Evolutionary conservation across 1,140 invertebrate genomes (phyloP), one percentile per base, ranked within the genome.

Genomic region (Diabrotica undecimpunctata): DNA sequence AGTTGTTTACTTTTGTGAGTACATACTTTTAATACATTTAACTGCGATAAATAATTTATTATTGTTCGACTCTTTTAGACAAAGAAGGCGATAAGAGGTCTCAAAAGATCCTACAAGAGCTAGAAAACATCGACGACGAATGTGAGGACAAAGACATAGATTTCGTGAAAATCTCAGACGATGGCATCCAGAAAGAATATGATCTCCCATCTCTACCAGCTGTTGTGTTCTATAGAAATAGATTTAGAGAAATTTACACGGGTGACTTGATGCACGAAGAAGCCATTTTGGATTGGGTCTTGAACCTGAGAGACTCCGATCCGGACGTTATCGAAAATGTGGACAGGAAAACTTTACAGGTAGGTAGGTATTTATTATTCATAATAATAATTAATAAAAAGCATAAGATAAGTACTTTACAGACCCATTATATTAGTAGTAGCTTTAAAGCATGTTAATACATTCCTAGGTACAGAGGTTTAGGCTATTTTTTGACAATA

Each of bases 61-160:
- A 4, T 39, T 58, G 36, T 12, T 37, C 5, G 9, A 11, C 35
- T 13, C 54, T 79, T 79, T 9, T 74, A 94, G 92, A 94, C 77
- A 89, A 92, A 75, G 93, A 95, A 81, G 90, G 90, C 7, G 93
- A 95, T 74, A 94, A 95, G 73, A 93, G 93, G 75, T 92, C 92
- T 52, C 90, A 92, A 69, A 93, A 93, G 74, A 95, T 96, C 62
- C 82, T 97, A 0, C 87, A 87, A 72, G 94, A 96, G 79, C 77
- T 97, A 51, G 95, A 97, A 79, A 95, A 96, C 70, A 96, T 97
- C 74, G 94, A 96, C 74, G 93, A 96, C 74, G 93, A 96, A 74
- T 95, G 93, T 76, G 93, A 96, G 80, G 90, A 93, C 74, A 89
- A 93, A 77, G 90, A 94, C 67, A 95, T 96, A 69, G 91, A 94